These are phyloP conservation scores for Contarinia nasturtii DNA, from an alignment of 1,140 invertebrate species.

Conservation along the genomic window DNA sequence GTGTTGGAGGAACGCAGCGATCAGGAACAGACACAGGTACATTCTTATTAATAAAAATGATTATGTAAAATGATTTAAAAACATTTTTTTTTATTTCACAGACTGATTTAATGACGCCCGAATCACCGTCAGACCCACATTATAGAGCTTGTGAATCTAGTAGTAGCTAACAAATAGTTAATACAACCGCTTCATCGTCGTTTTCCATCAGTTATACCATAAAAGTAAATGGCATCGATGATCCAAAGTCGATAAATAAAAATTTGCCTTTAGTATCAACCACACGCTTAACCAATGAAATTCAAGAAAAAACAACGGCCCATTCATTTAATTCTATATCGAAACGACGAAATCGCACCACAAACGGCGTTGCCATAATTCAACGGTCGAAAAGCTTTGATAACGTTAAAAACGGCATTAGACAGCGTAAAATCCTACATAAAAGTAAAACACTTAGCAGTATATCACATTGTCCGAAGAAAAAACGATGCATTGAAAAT, in stretches of 20 bases:
- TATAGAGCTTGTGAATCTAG: background rate
- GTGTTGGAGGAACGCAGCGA: slow-evolving; percentile 59
- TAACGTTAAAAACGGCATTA: too few relatives aligned
- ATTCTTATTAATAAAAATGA: slow-evolving; percentile 8
- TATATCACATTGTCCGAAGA: too few relatives aligned
- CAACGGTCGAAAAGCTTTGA: too few relatives aligned
- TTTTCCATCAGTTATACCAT: background rate
- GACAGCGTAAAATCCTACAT: too few relatives aligned
- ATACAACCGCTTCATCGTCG: background rate
- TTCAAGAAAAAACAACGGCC: background rate
- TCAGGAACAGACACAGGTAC: slow-evolving; percentile 41
- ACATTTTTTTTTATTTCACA: background rate
- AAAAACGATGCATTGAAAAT: too few relatives aligned
- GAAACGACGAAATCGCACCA: background rate
- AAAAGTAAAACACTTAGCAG: too few relatives aligned
- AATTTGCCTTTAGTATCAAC: background rate
- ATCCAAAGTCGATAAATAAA: background rate
- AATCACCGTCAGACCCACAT: background rate
- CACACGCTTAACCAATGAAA: too few relatives aligned
- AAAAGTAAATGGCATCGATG: background rate
- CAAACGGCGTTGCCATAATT: background rate
- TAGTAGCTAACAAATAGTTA: slow-evolving; percentile 1
- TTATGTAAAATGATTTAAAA: background rate
- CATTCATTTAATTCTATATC: background rate
- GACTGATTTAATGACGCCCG: slow-evolving; percentile 2